Percentiles rank a stretch among this genome's conserved stretches.
These are phyloP conservation scores for Anoplophora glabripennis DNA, from an alignment of 1,140 invertebrate genomes.

Conservation along the genomic window DNA sequence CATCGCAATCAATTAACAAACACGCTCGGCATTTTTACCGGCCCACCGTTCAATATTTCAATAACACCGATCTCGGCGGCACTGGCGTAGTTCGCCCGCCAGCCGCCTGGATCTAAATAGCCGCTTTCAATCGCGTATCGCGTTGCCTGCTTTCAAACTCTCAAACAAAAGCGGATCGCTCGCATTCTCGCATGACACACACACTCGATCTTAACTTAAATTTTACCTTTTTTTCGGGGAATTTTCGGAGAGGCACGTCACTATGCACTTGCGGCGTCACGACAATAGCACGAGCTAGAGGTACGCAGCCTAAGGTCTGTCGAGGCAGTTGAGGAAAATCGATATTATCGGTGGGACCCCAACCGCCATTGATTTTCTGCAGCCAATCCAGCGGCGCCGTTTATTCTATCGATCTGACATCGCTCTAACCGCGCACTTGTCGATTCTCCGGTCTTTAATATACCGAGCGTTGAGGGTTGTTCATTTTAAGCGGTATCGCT, in stretches of 20 bases:
- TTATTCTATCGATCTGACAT: constrained; percentile 49
- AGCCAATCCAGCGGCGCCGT: constrained; percentile 47
- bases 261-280: too few species aligned
- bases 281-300: too few species aligned
- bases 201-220: too few species aligned
- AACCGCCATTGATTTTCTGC: constrained; percentile 49
- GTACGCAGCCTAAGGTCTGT: too few species aligned
- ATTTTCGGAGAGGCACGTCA: too few species aligned
- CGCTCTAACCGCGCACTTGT: constrained; percentile 30
- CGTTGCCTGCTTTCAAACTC: neutral
- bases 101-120: neutral
- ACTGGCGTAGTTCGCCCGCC: too few species aligned
- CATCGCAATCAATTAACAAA: neutral
- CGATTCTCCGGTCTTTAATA: constrained; percentile 19
- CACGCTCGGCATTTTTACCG: too few species aligned
- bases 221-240: too few species aligned
- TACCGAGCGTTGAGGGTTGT: neutral
- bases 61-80: neutral
- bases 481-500: too few species aligned
- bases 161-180: too few species aligned
- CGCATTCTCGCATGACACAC: too few species aligned
- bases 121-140: constrained; percentile 7
- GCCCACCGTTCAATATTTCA: constrained; percentile 1
- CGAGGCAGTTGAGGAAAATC: constrained; percentile 36
- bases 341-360: constrained; percentile 43